A percentile compares a stretch with the other conserved stretches of the same genome.
Evolutionary conservation across 2,888 invertebrate species (phyloP).

Genomic region (Calameuta idolon): DNA sequence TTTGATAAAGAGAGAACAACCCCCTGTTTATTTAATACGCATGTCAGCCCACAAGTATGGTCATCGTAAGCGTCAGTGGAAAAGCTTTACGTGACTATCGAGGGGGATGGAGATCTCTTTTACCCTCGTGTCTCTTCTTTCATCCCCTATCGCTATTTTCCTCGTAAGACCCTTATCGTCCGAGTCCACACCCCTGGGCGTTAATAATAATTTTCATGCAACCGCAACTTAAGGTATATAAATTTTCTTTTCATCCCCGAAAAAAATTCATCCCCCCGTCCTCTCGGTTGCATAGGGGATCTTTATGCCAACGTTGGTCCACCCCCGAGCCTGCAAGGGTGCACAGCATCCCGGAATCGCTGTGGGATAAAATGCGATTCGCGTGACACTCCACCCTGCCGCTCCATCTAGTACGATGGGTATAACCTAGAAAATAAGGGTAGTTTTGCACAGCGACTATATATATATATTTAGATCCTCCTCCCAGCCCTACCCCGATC

Average conservation of each 20-base stretch:
- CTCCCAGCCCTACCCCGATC: too few species aligned
- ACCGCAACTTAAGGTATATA: constrained; percentile 38
- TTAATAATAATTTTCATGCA: constrained; percentile 40
- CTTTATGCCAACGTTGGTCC: too few species aligned
- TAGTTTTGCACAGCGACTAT: not conserved
- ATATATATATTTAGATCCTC: not conserved
- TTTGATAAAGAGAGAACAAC: constrained; percentile 6
- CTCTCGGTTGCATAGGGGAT: too few species aligned
- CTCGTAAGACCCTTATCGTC: constrained; percentile 57
- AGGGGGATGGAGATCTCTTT: constrained; percentile 3
- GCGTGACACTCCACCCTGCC: not conserved
- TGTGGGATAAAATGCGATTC: not conserved
- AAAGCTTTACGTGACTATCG: constrained; percentile 33
- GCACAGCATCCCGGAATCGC: not conserved
- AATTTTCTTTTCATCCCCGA: constrained; percentile 5
- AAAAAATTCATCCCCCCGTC: not conserved
- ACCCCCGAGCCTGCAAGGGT: not conserved
- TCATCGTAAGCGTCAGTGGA: constrained; percentile 39
- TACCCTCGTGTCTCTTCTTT: constrained; percentile 14
- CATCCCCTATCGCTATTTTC: constrained; percentile 26
- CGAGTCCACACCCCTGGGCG: constrained; percentile 44
- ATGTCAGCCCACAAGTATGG: constrained; percentile 31
- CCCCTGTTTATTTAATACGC: constrained; percentile 23
- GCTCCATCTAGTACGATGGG: not conserved
- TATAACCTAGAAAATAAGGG: not conserved